These are phyloP conservation scores for Dryocosmus kuriphilus DNA, from an alignment of 2,888 invertebrate species.

Conservation along the genomic window DNA sequence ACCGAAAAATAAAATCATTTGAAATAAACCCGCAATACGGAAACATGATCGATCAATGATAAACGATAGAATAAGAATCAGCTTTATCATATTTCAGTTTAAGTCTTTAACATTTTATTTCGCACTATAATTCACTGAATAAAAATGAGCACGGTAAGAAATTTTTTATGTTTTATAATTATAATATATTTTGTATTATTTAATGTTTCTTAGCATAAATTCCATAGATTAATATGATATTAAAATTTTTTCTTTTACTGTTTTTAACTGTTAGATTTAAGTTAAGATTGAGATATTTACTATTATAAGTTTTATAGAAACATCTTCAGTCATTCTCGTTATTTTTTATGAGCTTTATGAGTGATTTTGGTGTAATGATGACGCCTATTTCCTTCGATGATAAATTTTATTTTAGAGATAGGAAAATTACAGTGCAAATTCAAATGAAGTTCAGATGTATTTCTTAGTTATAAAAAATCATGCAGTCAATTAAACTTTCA, in stretches of 20 bases:
- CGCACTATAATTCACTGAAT: neutral
- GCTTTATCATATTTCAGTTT: neutral
- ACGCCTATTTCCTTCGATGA: neutral
- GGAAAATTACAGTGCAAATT: neutral
- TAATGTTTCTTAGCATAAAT: neutral
- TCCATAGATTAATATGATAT: neutral
- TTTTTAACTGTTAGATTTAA: neutral
- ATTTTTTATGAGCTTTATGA: too few species aligned
- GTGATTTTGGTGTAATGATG: neutral
- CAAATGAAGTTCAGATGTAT: neutral
- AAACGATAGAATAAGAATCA: neutral
- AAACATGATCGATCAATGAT: neutral
- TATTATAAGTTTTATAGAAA: neutral
- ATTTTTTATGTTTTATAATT: neutral
- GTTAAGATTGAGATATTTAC: neutral
- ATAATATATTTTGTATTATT: neutral
- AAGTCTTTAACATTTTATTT: neutral
- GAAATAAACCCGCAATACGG: neutral
- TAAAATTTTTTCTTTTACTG: neutral
- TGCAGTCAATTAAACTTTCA: too few species aligned
- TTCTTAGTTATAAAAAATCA: too few species aligned
- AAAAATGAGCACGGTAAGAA: conserved; percentile 11
- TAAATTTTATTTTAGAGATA: neutral
- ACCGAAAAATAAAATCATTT: neutral
- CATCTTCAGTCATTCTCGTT: too few species aligned